A percentile compares a stretch with the other conserved stretches of the same genome.
Conservation (phyloP, 2,888 invertebrate genomes). For the Emmelina monodactyla region DNA sequence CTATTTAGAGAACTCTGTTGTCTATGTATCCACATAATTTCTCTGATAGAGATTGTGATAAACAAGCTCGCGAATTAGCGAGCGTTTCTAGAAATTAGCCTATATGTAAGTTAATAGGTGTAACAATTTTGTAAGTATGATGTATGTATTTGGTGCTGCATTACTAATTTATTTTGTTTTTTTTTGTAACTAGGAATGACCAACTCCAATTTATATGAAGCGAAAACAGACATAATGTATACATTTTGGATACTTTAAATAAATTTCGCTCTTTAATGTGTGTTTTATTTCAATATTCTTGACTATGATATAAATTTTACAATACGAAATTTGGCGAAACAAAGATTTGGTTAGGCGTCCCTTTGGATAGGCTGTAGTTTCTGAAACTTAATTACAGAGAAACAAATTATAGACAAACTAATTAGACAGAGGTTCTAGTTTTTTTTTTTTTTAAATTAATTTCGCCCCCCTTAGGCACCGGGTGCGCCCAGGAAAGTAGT, state of each 20-base stretch:
- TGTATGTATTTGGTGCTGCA: constrained; percentile 63
- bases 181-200: constrained; percentile 43
- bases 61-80: neutral
- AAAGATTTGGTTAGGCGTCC: too few species aligned
- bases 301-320: too few species aligned
- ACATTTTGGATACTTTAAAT: constrained; percentile 54
- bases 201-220: constrained; percentile 45
- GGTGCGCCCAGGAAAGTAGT: too few species aligned
- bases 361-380: too few species aligned
- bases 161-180: constrained; percentile 62
- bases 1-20: neutral
- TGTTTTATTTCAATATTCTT: too few species aligned
- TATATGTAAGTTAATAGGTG: constrained; percentile 24
- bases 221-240: constrained; percentile 52
- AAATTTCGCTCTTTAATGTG: constrained; percentile 44
- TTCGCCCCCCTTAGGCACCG: too few species aligned
- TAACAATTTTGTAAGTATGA: constrained; percentile 40
- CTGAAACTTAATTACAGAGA: too few species aligned
- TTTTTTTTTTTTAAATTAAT: too few species aligned
- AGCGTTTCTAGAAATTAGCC: neutral
- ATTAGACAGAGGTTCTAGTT: too few species aligned
- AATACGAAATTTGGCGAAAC: too few species aligned
- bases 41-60: constrained; percentile 1
- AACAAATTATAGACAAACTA: too few species aligned
- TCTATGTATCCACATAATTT: neutral